A percentile compares a stretch with the other conserved stretches of the same genome.
Evolutionary conservation across 2,888 invertebrate genomes (phyloP).

Genomic region (Drosophila ezoana): DNA sequence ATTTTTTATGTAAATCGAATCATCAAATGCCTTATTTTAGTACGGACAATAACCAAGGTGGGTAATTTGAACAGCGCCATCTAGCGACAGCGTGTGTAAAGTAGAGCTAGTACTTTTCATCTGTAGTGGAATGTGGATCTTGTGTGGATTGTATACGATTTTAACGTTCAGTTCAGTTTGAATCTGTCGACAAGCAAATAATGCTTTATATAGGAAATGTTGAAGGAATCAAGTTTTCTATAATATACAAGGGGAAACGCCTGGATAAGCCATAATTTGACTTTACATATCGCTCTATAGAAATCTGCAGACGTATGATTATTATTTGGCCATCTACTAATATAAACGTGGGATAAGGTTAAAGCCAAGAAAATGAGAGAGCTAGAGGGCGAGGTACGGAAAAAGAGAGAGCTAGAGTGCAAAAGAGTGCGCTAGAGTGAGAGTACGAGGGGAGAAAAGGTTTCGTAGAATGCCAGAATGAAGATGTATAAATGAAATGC

Average conservation of each 20-base stretch:
- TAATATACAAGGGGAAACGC: background rate
- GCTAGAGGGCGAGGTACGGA: too few relatives aligned
- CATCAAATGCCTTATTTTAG: background rate
- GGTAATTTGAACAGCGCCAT: conserved; percentile 2
- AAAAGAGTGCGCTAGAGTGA: too few relatives aligned
- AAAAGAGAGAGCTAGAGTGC: too few relatives aligned
- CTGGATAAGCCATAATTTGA: too few relatives aligned
- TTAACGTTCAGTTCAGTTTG: background rate
- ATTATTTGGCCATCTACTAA: too few relatives aligned
- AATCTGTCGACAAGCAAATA: background rate
- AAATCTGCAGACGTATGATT: too few relatives aligned
- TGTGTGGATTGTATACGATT: background rate
- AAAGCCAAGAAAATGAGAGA: too few relatives aligned
- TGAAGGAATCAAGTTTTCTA: background rate
- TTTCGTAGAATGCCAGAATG: too few relatives aligned
- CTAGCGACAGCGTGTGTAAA: background rate
- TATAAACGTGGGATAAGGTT: too few relatives aligned
- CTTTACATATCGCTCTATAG: too few relatives aligned
- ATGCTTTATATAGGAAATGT: background rate
- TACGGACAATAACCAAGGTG: background rate
- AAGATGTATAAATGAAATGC: too few relatives aligned
- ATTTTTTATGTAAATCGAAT: conserved; percentile 10
- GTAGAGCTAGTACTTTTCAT: background rate
- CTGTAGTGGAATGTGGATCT: conserved; percentile 1
- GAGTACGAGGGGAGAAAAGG: too few relatives aligned